Evolutionary conservation across 2,113 vertebrate species (phyloP), one percentile per base, ranked within the genome.

Genomic region (Nyctibius bracteatus): DNA sequence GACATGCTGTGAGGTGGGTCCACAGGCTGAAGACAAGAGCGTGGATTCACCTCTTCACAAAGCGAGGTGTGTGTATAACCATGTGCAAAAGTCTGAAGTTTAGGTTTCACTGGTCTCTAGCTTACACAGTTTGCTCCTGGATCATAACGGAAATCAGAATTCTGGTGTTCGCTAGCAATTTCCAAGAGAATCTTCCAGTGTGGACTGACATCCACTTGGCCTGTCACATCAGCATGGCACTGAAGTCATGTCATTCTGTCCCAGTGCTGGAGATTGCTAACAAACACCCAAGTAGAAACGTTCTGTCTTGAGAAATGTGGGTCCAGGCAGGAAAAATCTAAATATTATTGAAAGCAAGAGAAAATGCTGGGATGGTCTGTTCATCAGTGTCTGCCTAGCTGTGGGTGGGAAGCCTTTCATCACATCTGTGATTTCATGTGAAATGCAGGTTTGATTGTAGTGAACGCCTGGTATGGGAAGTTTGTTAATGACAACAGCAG

Each of bases 401-500:
- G 25, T 22, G 1, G 1, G 3, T 35, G 25, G 57, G 27, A 23
- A n/a, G 35, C 46, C 44, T n/a, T 54, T 41, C 16, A 23, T 43
- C 66, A 65, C 66, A 43, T 25, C 41, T 86, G 61, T 72, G 70
- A 62, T 88, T 93, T 94, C 8, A 3, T 47, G 25, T 44, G 10
- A 75, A 82, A 66, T 8, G 58, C 96, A 99, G 99, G 99, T 81
- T 98, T 99, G 90, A 99, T 99, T 83, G 98, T 99, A 30, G 98
- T 99, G 82, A 99, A 99, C 0, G 99, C 99, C 95, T 99, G 99
- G 99, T 99, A 99, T 1, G 99, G 99, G n/a, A 99, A 99, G 83
- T 99, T 99, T 54, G 99, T 99, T 68, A 99, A 99, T 0, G 99
- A 99, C 98, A 99, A 98, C 97, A 99, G 99, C 94, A 97, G 94